phyloP scores from a whole-genome alignment of 2,113 vertebrate species.

The Nipponia nippon region DNA sequence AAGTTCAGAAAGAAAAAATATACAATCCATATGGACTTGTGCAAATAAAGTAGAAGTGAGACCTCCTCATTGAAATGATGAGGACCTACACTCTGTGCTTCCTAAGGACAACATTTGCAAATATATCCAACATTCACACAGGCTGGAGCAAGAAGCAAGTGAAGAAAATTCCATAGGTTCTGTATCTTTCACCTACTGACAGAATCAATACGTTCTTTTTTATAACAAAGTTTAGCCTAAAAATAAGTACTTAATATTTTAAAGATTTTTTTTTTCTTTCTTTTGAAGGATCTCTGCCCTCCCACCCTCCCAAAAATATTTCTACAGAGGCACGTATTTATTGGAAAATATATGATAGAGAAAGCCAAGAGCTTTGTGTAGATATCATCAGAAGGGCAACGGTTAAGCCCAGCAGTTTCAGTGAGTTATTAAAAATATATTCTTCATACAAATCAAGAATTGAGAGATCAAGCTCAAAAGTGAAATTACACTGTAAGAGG shows the following conservation, averaged over 20 bases:
- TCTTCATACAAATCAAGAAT: conserved; percentile 61
- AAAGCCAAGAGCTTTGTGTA: conserved; percentile 45
- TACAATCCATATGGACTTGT: background rate
- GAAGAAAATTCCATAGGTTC: background rate
- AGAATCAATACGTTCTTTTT: background rate
- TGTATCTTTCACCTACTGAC: background rate
- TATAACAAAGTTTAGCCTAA: background rate
- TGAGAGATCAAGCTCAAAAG: conserved; percentile 65
- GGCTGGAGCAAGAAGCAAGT: background rate
- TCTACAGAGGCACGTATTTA: conserved; percentile 49
- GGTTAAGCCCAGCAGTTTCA: conserved; percentile 27
- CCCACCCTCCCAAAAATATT: background rate
- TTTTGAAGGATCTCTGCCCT: background rate
- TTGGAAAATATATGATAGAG: conserved; percentile 49
- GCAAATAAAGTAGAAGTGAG: background rate
- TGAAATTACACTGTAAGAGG: conserved; percentile 45
- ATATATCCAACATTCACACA: background rate
- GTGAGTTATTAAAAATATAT: conserved; percentile 64
- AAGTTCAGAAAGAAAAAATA: background rate
- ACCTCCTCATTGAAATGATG: background rate
- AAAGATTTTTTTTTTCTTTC: background rate
- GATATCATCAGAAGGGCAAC: conserved; percentile 51
- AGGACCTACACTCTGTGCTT: background rate
- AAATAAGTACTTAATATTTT: conserved; percentile 1
- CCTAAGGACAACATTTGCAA: background rate